Conservation (phyloP, 1,140 invertebrate genomes). For the Archegozetes longisetosus region DNA sequence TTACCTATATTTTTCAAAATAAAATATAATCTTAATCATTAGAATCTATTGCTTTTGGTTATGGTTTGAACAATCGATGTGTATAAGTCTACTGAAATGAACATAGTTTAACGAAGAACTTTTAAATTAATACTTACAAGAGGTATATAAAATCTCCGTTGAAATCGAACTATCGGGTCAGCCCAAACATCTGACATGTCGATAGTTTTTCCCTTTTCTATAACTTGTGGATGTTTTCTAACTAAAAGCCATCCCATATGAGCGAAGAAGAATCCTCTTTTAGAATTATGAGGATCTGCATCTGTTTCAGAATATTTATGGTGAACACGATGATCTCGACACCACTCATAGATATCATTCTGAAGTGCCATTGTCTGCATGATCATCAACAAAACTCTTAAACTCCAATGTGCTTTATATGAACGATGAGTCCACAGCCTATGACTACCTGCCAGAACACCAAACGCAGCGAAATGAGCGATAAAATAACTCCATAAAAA, state of each 20-base stretch:
- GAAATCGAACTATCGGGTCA: constrained; percentile 72
- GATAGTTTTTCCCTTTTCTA: constrained; percentile 58
- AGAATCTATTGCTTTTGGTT: neutral
- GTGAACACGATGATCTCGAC: constrained; percentile 83
- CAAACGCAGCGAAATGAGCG: neutral
- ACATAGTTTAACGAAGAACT: no score
- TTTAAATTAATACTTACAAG: no score
- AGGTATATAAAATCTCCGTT: constrained; percentile 63
- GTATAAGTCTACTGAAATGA: neutral
- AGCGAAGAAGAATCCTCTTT: constrained; percentile 85
- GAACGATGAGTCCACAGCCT: constrained; percentile 39
- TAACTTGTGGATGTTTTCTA: constrained; percentile 76
- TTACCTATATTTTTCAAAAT: constrained; percentile 76
- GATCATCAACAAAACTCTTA: constrained; percentile 32
- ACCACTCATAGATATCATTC: constrained; percentile 85
- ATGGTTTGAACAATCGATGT: no score
- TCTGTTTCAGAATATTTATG: constrained; percentile 93
- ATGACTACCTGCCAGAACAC: constrained; percentile 24
- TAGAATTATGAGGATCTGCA: constrained; percentile 89
- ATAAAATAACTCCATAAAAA: constrained; percentile 32
- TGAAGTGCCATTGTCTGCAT: constrained; percentile 70
- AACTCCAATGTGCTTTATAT: constrained; percentile 37
- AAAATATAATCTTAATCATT: constrained; percentile 22
- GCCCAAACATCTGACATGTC: constrained; percentile 65
- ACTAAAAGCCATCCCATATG: constrained; percentile 87